Evolutionary conservation across 2,888 invertebrate species (phyloP).

Genomic region (Meta bourneti): DNA sequence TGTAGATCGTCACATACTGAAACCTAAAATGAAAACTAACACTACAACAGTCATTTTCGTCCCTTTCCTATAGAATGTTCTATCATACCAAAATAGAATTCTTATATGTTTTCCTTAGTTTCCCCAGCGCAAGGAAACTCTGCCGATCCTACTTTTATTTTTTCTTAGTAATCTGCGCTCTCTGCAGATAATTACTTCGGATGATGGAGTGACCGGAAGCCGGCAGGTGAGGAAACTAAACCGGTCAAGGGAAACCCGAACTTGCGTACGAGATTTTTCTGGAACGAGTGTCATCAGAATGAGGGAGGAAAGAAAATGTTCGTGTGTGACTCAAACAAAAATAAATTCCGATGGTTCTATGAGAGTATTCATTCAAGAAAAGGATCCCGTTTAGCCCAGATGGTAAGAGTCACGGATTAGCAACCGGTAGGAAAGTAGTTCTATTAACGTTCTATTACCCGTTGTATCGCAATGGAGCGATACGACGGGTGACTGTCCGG

Average conservation of each 20-base stretch:
- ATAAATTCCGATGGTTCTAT: too few species aligned
- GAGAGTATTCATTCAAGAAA: too few species aligned
- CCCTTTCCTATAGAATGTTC: background rate
- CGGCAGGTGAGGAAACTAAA: conserved; percentile 3
- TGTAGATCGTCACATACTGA: too few species aligned
- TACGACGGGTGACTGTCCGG: too few species aligned
- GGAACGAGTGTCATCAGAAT: background rate
- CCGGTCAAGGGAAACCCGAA: background rate
- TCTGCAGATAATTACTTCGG: conserved; percentile 30
- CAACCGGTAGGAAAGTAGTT: too few species aligned
- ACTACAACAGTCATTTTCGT: conserved; percentile 7
- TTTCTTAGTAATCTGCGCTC: background rate
- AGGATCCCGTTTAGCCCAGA: too few species aligned
- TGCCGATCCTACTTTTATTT: background rate
- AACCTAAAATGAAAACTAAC: background rate
- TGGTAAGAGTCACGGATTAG: too few species aligned
- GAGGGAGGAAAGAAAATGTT: conserved; percentile 14
- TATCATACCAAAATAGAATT: background rate
- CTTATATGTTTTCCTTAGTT: background rate
- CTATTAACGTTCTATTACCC: too few species aligned
- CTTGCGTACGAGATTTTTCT: background rate
- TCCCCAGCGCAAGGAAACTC: too few species aligned
- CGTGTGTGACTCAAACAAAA: too few species aligned
- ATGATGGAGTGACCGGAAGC: conserved; percentile 34
- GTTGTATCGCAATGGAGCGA: too few species aligned